A percentile compares a stretch with the other conserved stretches of the same genome.
Evolutionary conservation across 1,140 invertebrate species (phyloP).

Genomic region (Trissolcus basalis): DNA sequence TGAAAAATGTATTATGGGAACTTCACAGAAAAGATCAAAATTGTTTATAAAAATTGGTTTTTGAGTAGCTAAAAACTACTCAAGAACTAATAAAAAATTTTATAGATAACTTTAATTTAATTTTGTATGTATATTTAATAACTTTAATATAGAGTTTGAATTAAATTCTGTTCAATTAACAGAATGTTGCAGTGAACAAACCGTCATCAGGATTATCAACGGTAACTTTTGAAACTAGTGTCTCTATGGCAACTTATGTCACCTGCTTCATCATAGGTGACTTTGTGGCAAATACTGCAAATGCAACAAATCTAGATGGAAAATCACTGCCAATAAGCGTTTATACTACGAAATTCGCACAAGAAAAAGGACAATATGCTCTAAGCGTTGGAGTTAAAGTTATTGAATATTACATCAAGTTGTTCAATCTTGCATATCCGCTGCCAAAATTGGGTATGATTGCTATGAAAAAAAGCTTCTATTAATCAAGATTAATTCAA

Average conservation of each 20-base stretch:
- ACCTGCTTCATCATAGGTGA: conserved; percentile 94
- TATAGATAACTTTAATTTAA: too few relatives aligned
- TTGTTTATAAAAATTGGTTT: too few relatives aligned
- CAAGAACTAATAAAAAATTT: too few relatives aligned
- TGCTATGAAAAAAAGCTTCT: conserved; percentile 9
- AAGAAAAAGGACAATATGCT: conserved; percentile 87
- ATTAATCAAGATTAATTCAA: neutral
- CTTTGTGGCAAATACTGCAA: conserved; percentile 80
- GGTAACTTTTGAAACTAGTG: conserved; percentile 86
- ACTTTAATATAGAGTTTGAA: too few relatives aligned
- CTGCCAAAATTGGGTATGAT: conserved; percentile 87
- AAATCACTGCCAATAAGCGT: conserved; percentile 81
- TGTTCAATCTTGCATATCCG: conserved; percentile 91
- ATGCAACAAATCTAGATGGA: conserved; percentile 76
- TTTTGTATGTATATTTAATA: too few relatives aligned
- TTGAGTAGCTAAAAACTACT: too few relatives aligned
- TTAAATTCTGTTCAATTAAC: conserved; percentile 1
- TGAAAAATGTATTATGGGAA: too few relatives aligned
- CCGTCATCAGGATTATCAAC: conserved; percentile 73
- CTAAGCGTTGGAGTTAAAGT: conserved; percentile 85
- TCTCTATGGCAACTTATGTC: conserved; percentile 94
- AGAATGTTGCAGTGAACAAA: conserved; percentile 67
- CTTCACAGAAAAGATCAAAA: too few relatives aligned
- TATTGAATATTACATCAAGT: conserved; percentile 90
- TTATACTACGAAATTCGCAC: conserved; percentile 84